Base-by-base conservation (phyloP, 2,888 invertebrate genomes). In the Diaprepes abbreviatus region DNA sequence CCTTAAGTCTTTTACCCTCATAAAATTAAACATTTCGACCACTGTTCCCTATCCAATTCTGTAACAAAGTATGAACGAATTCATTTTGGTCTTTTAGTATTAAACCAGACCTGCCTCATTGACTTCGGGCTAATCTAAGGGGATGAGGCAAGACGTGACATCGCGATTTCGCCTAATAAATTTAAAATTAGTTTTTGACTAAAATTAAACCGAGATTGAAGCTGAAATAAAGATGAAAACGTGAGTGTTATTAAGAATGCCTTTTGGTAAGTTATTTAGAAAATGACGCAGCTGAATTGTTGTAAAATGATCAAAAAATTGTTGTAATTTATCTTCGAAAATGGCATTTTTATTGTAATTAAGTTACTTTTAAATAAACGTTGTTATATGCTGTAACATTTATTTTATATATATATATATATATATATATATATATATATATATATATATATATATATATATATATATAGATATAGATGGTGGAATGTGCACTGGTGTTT, bases 161-260 rank as follows among this genome's bases (percentile, higher is more conserved):
- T 58, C 43, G 58, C 58, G 58, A 58, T 58, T 43, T 58, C 43
- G 58, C 58, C 43, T 58, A 58, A 58, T 58, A 58, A 58, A 58
- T 58, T 58, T 58, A 36, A 58, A 58, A 58, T 58, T 58, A 58
- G 58, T 58, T 58, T 58, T 58, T 58, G 58, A 58, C 58, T 58
- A 58, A 58, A 58, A 58, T 58, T 36, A 58, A 58, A 58, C 58
- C 40, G 58, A 43, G 58, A 58, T 43, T 43, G 31, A 43, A 24
- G 17, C 58, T 31, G 58, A 58, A 58, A 43, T 58, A 58, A 58
- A 43, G 58, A 58, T 43, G 58, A 17, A 58, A 31, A 58, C 58
- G 58, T 58, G 58, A 58, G 43, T 28, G 40, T 40, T 43, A 43
- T 58, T 43, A 28, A 0, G 45, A 45, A 5, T 40, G 24, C 24